A percentile compares a stretch with the other conserved stretches of the same genome.
Conservation (phyloP, 2,797 vertebrate genomes). For the Dendrocincla tyrannina region DNA sequence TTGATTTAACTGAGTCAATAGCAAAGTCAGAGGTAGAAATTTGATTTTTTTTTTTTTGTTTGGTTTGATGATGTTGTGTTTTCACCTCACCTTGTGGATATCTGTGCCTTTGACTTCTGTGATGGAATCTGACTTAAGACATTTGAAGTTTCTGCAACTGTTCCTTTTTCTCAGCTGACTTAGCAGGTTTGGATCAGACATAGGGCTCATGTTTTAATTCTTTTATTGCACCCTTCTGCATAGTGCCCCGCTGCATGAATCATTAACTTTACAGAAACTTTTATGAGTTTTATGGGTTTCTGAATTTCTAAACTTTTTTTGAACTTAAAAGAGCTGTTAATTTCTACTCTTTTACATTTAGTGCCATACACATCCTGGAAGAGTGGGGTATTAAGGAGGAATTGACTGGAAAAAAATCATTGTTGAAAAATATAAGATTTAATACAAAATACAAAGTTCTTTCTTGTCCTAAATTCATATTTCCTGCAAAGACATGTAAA, state of each 20-base stretch:
- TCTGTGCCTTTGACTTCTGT: not conserved
- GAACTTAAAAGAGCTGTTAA: not conserved
- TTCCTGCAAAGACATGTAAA: not conserved
- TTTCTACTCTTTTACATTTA: conserved; percentile 2
- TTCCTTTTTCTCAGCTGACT: not conserved
- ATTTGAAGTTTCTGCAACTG: not conserved
- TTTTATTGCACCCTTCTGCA: not conserved
- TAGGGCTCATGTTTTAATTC: not conserved
- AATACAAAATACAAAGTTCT: not conserved
- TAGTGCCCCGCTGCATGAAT: not conserved
- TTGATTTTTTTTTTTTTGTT: not conserved
- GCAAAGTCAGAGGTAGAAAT: not conserved
- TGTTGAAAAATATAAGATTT: not conserved
- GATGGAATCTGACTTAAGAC: not conserved
- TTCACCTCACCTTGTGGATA: not conserved
- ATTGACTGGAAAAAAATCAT: not conserved
- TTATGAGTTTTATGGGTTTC: not conserved
- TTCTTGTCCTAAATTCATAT: not conserved
- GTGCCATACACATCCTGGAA: not conserved
- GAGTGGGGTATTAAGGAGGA: not conserved
- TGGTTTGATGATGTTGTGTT: not conserved
- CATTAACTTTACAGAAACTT: not conserved
- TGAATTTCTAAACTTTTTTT: conserved; percentile 4
- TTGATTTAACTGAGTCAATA: not conserved
- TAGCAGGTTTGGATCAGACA: not conserved